These are phyloP conservation scores for Berghia stephanieae DNA, from an alignment of 1,140 invertebrate species.

Conservation along the genomic window DNA sequence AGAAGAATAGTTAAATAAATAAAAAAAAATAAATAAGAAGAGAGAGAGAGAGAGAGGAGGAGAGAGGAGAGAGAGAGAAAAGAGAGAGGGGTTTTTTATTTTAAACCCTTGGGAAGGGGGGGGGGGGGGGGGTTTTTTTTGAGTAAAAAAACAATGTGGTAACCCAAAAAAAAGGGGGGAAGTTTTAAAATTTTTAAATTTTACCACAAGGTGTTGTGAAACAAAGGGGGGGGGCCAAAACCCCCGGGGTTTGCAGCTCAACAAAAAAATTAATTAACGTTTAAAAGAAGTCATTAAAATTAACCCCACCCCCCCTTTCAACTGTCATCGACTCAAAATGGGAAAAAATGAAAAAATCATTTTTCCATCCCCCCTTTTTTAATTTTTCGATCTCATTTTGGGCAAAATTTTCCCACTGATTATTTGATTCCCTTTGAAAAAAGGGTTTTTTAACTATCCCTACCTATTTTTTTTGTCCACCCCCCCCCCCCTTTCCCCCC, in stretches of 20 bases:
- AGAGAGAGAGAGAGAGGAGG: not conserved
- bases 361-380: no score
- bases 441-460: not conserved
- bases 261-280: no score
- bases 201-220: slow-evolving; percentile 91
- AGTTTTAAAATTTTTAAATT: slow-evolving; percentile 92
- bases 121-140: not conserved
- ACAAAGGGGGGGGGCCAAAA: slow-evolving; percentile 82
- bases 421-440: not conserved
- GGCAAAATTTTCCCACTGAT: not conserved
- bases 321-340: no score
- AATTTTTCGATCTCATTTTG: slow-evolving; percentile 49
- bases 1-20: not conserved
- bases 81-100: not conserved
- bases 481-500: no score
- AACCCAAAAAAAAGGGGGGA: slow-evolving; percentile 84
- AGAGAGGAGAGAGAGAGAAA: no score
- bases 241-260: slow-evolving; percentile 61
- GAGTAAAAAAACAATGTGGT: slow-evolving; percentile 22
- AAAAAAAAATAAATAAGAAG: not conserved
- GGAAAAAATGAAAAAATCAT: no score
- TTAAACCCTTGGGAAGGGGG: not conserved
- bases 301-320: no score
- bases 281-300: no score
- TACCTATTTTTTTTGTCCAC: not conserved